Base-by-base conservation (phyloP, 2,797 vertebrate species). In the Triplophysa yarkandensis region DNA sequence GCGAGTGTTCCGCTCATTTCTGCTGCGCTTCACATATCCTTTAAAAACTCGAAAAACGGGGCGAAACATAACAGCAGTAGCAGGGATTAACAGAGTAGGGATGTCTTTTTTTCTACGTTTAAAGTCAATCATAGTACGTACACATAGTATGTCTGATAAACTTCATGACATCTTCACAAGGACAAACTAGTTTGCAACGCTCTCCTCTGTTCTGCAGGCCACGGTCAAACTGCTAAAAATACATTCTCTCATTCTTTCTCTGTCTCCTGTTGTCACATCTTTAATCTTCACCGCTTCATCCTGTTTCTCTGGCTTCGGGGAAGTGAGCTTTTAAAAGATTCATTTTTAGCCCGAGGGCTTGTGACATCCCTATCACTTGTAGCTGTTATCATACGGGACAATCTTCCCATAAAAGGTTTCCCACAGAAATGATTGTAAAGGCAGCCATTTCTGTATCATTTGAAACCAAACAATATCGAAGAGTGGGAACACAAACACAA, bases 181-280 rank as follows among this genome's bases (percentile, higher is more conserved):
- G 25, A 63, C 48, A 68, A 36, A 72, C 11, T 44, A 7, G 43
- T 48, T 62, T 48, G 36, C 61, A 34, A 48, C 25, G 34, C 2
- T 67, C 48, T 30, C 58, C 54, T 36, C 68, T 80, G 39, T 39
- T n/a, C 27, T 44, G 41, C 41, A 80, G 39, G 68, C 74, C 78
- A 80, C 55, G 78, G 76, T 74, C 76, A 76, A 64, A 70, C 36
- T n/a, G 69, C 78, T 78, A 76, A 80, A 82, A 80, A 82, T 78
- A 76, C 27, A 55, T 36, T 68, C 72, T 30, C 61, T 36, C n/a
- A n/a, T n/a, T n/a, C 73, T 75, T 55, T 6, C 57, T 32, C 43
- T 39, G 67, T 60, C 30, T 44, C 55, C 55, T 13, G 16, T 19
- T 46, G 58, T 44, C 71, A 67, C 21, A 43, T 41, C 39, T 55